Conservation (phyloP, 2,888 invertebrate genomes). For the Eucera pruinosa region DNA sequence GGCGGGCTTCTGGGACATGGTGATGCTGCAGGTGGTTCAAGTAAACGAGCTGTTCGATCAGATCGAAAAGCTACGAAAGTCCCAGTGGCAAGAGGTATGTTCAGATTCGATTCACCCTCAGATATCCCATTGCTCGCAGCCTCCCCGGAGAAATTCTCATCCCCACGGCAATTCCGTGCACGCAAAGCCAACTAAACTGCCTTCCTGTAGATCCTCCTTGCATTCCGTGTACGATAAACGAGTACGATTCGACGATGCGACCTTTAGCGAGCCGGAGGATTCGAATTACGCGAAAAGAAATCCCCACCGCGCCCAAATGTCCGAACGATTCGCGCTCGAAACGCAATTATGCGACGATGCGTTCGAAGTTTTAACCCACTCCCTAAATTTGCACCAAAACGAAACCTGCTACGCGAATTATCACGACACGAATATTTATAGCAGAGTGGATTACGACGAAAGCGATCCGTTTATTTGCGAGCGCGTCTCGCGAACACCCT, state of each 20-base stretch:
- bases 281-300: too few species aligned
- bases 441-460: not conserved
- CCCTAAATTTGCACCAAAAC: not conserved
- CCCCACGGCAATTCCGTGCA: not conserved
- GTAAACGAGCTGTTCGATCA: slow-evolving; percentile 92
- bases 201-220: slow-evolving; percentile 1
- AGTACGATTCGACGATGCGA: slow-evolving; percentile 25
- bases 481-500: not conserved
- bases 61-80: slow-evolving; percentile 87
- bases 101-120: slow-evolving; percentile 38
- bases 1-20: slow-evolving; percentile 99
- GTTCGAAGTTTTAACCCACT: slow-evolving; percentile 22
- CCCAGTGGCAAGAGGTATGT: slow-evolving; percentile 89
- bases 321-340: slow-evolving; percentile 4
- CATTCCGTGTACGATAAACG: slow-evolving; percentile 16
- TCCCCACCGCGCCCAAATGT: too few species aligned
- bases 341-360: slow-evolving; percentile 44
- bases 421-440: too few species aligned
- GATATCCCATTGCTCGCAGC: slow-evolving; percentile 16
- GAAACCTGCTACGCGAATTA: not conserved
- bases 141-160: not conserved
- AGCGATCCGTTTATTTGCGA: not conserved
- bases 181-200: slow-evolving; percentile 4
- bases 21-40: slow-evolving; percentile 94
- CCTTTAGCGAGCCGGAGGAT: not conserved